Conservation (phyloP, 2,113 vertebrate species). For the Scalopus aquaticus region DNA sequence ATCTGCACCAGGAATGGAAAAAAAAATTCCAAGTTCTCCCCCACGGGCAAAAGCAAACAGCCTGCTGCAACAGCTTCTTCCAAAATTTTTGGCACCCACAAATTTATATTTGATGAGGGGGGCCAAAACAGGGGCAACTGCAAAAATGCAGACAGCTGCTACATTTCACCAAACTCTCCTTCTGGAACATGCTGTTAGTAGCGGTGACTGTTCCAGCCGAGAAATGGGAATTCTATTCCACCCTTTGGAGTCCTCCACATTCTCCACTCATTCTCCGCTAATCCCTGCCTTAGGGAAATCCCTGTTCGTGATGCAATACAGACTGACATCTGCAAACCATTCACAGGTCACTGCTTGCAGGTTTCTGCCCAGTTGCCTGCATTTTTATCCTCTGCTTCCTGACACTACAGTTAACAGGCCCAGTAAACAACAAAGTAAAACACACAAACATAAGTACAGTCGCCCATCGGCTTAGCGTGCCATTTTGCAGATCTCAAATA, state of each 20-base stretch:
- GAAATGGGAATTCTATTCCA: not conserved
- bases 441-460: not conserved
- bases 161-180: not conserved
- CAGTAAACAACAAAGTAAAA: not conserved
- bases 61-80: slow-evolving; percentile 59
- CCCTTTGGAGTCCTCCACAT: not conserved
- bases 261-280: not conserved
- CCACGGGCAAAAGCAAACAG: slow-evolving; percentile 55
- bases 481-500: not conserved
- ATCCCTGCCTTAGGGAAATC: rapidly evolving
- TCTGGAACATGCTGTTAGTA: not conserved
- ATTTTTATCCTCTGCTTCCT: not conserved
- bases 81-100: slow-evolving; percentile 62
- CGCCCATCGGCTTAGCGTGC: rapidly evolving
- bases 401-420: not conserved
- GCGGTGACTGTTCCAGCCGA: not conserved
- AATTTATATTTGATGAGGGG: slow-evolving; percentile 49
- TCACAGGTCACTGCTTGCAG: not conserved
- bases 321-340: slow-evolving; percentile 27
- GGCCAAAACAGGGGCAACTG: not conserved
- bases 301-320: rapidly evolving
- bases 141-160: not conserved
- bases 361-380: not conserved
- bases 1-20: slow-evolving; percentile 74
- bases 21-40: slow-evolving; percentile 18